Evolutionary conservation across 2,797 vertebrate genomes (phyloP), one percentile per base, ranked within the genome.

Genomic region (Chrosomus eos): DNA sequence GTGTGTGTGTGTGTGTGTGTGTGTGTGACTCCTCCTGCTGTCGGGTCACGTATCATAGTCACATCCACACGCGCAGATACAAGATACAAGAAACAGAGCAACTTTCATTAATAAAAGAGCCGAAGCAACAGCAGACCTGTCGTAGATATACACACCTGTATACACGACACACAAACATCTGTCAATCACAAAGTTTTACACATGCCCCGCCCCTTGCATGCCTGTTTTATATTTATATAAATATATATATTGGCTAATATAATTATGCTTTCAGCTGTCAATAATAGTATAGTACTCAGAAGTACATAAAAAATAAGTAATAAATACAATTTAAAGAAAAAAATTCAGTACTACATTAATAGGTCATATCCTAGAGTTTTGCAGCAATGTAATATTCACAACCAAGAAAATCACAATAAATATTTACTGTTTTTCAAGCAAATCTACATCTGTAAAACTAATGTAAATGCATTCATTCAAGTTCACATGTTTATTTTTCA

Each of bases 11-110:
- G n/a, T n/a, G n/a, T n/a, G n/a, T n/a, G 40, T 43, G 40, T 43
- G 10, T 43, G 40, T 43, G 51, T 9, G 48, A 38, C 45, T 33
- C 36, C 33, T 26, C 18, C 51, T 45, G 31, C 31, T 4, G 8
- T 19, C 14, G 81, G 87, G 89, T 92, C 93, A 94, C 91, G 92
- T 94, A 93, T 88, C 74, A 36, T 23, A 58, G 92, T 94, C 92
- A 91, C 92, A 91, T 92, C 86, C 82, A 92, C 86, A 87, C 86
- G 82, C 75, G 36, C 83, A 68, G 80, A 78, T 75, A 51, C 87
- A 55, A 86, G 67, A 79, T 91, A 92, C 91, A 92, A 89, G 89
- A 90, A 91, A 81, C 91, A 93, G 91, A 85, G 83, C 84, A 76
- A 81, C 84, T 82, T 80, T 87, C n/a, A 70, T 75, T 14, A 14